Evolutionary conservation across 2,888 invertebrate genomes (phyloP), one percentile per base, ranked within the genome.

Genomic region (Eretmocerus hayati): DNA sequence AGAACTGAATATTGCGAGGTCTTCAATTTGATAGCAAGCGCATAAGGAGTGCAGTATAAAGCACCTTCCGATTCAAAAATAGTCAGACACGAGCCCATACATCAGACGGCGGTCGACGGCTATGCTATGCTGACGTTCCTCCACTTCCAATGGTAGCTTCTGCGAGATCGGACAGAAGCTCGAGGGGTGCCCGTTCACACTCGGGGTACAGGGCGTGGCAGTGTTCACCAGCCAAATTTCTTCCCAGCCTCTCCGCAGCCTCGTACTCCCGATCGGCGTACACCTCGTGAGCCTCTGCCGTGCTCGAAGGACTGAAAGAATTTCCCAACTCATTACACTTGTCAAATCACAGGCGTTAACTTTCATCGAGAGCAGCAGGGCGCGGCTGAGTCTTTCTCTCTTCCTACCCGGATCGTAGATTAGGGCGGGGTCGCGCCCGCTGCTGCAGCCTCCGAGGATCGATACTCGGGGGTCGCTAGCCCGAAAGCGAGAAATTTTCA

Each of bases 181-280:
- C 77, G 47, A 82, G 67, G n/a, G 81, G 66, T 38, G 79, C 80
- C 1, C 72, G 73, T 52, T 76, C 73, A 61, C 84, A 84, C 60
- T 82, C 82, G 1, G 83, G 80, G 69, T 81, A 84, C 54, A 82
- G 64, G 23, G 69, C 69, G 58, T 78, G 78, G 60, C 84, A 77
- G 36, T 73, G 72, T 20, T 74, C 76, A 1, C 64, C 64, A 4
- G 19, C 18, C 38, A 15, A 44, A 50, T 74, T 72, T 59, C 76
- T 77, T 4, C 87, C 87, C 4, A 83, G 66, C 49, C 77, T 71
- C 66, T 88, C 87, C 0, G 87, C 87, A 3, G 83, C 82, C 42
- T 81, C 78, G 66, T 85, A 87, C 64, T 85, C 85, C 56, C 81
- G 81, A 68, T 87, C 84, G 0, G 77, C 75, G 64, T 83, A 78